phyloP scores from a whole-genome alignment of 2,888 invertebrate genomes.

The Philonicus albiceps region DNA sequence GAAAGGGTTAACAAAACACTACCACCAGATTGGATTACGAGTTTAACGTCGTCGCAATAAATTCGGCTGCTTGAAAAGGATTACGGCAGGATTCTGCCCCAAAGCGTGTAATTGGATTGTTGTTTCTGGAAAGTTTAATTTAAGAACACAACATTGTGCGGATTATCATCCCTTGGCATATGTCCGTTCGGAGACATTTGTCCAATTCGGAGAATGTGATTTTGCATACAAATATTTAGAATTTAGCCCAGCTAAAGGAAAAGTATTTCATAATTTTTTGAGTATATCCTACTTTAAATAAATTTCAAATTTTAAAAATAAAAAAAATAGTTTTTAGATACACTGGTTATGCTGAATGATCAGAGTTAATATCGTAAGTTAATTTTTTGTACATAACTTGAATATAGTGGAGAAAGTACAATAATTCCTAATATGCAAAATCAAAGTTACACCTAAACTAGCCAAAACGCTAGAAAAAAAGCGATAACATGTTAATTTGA shows the following conservation, averaged over 20 bases:
- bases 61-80: not conserved
- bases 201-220: not conserved
- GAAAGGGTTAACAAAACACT: not conserved
- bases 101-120: slow-evolving; percentile 27
- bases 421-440: too few relatives aligned
- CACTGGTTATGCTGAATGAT: not conserved
- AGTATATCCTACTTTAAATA: not conserved
- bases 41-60: slow-evolving; percentile 10
- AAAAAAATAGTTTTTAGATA: not conserved
- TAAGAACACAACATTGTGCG: slow-evolving; percentile 8
- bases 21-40: not conserved
- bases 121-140: slow-evolving; percentile 19
- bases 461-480: too few relatives aligned
- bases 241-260: not conserved
- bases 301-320: not conserved
- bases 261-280: not conserved
- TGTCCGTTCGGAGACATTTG: not conserved
- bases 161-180: not conserved
- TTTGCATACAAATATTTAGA: slow-evolving; percentile 8
- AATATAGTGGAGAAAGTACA: too few relatives aligned
- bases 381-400: too few relatives aligned
- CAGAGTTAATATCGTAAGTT: too few relatives aligned
- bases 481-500: too few relatives aligned
- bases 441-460: too few relatives aligned
- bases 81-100: not conserved